These are phyloP conservation scores for Hydrozoanthus gracilis DNA, from an alignment of 92 coral and sea anemone genomes.

Conservation along the genomic window DNA sequence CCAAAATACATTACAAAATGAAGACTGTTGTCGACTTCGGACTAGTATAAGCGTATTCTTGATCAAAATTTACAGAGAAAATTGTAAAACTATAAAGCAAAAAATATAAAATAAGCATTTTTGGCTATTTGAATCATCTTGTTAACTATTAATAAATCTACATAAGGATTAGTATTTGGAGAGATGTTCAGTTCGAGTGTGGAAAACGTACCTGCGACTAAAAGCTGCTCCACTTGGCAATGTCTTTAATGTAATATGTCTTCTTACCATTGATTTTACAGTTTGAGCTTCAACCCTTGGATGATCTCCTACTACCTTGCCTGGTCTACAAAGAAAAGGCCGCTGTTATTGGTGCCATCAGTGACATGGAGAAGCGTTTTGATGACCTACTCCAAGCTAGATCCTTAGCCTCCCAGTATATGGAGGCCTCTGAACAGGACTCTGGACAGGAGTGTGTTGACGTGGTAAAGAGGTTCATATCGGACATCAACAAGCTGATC, in stretches of 20 bases:
- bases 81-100: too few relatives aligned
- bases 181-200: too few relatives aligned
- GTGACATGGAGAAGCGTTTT: slow-evolving; percentile 37
- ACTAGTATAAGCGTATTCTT: too few relatives aligned
- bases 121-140: too few relatives aligned
- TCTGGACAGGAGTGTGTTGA: too few relatives aligned
- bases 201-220: too few relatives aligned
- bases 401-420: not conserved
- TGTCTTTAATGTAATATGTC: not conserved
- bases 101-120: too few relatives aligned
- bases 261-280: not conserved
- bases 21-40: not conserved
- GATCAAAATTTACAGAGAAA: too few relatives aligned
- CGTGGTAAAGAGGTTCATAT: slow-evolving; percentile 1
- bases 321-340: not conserved
- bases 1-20: not conserved
- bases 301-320: not conserved
- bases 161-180: too few relatives aligned
- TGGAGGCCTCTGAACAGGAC: not conserved
- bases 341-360: slow-evolving; percentile 14
- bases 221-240: too few relatives aligned
- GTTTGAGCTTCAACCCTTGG: slow-evolving; percentile 50
- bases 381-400: slow-evolving; percentile 36
- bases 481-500: not conserved
- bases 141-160: too few relatives aligned